Evolutionary conservation across 2,797 vertebrate genomes (phyloP).

Genomic region (Sebastes diaconus): DNA sequence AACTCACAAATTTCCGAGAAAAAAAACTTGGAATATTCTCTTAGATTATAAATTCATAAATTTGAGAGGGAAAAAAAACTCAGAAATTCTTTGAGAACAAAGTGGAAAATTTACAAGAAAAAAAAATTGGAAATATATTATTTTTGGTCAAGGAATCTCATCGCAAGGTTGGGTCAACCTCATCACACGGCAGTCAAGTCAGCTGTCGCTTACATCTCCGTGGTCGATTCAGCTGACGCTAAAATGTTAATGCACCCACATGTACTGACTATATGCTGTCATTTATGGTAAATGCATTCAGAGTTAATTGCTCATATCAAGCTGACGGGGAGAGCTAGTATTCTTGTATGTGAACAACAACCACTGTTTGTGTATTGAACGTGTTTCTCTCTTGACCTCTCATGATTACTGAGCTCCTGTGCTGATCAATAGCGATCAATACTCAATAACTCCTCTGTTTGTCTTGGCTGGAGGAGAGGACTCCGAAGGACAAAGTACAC

Average conservation of each 20-base stretch:
- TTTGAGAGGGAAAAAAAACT: too few species aligned
- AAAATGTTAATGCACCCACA: background rate
- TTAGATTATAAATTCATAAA: too few species aligned
- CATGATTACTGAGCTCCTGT: slow-evolving; percentile 12
- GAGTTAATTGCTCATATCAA: background rate
- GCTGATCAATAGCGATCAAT: slow-evolving; percentile 49
- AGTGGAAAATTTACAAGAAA: too few species aligned
- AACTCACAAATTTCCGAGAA: too few species aligned
- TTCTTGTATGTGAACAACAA: background rate
- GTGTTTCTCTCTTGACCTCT: slow-evolving; percentile 17
- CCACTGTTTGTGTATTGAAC: background rate
- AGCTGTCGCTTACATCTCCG: background rate
- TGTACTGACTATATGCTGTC: background rate
- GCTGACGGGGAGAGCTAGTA: background rate
- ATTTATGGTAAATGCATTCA: background rate
- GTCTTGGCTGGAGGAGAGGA: background rate
- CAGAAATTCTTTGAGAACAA: too few species aligned
- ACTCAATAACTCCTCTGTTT: slow-evolving; percentile 30
- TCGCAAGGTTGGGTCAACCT: background rate
- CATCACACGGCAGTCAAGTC: background rate
- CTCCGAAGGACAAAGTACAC: slow-evolving; percentile 16
- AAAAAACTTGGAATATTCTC: too few species aligned
- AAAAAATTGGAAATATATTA: too few species aligned
- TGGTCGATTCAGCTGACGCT: background rate
- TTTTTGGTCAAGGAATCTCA: background rate